Evolutionary conservation across 2,113 vertebrate species (phyloP), one percentile per base, ranked within the genome.

Genomic region (Sorex fumeus): DNA sequence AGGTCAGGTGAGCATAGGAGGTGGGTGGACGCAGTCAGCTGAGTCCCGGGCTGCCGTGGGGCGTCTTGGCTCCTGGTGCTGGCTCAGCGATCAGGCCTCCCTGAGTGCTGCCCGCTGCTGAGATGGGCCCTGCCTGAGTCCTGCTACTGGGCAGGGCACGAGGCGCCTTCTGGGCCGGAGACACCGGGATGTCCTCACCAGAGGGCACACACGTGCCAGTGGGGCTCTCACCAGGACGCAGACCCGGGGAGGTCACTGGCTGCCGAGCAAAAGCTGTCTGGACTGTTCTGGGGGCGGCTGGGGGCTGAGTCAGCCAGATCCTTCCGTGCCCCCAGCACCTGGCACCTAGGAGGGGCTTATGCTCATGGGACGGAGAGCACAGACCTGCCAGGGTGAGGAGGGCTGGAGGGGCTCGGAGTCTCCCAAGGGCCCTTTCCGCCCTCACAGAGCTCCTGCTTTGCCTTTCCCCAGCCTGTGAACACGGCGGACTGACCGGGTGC

Each of bases 391-490:
- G 57, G 57, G 18, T 8, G 4, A 21, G 21, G 57, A 6, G 18
- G 18, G 23, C 36, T 7, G 4, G 45, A 32, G 28, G 23, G 67
- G 28, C 70, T 12, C n/a, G 47, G 53, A 25, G 28, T 16, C 18
- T 25, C 5, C 23, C 18, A 4, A 60, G 57, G 57, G 18, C 43
- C 15, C 30, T n/a, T n/a, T 9, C 28, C n/a, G 4, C n/a, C 32
- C 8, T 13, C 13, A 2, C n/a, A 50, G 32, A 13, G 43, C 2
- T 71, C n/a, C 25, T 32, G 15, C 77, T 66, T 91, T 76, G 60
- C 11, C 40, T 95, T 84, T 91, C 40, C 91, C 8, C 30, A 91
- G 92, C 28, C 18, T 2, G 34, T 19, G 47, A 62, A 70, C 74
- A 21, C 74, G 67, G 71, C 71, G 32, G 57, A 32, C 36, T 60